Evolutionary conservation across 1,140 invertebrate genomes (phyloP).

Genomic region (Fragariocoptes setiger): DNA sequence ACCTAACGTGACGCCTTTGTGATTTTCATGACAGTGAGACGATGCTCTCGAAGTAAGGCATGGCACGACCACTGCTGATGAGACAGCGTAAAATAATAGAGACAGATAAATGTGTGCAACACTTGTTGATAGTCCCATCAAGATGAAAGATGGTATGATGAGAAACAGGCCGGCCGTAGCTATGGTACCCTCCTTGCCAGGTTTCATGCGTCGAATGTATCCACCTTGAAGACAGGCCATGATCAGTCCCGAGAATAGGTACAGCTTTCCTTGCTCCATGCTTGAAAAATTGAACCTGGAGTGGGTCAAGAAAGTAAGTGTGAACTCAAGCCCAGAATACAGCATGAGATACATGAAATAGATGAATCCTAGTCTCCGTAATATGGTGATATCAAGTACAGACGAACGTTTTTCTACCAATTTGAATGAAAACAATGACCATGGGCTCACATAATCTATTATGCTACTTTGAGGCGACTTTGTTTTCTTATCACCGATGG

Average conservation of each 20-base stretch:
- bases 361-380: conserved; percentile 40
- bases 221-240: conserved; percentile 81
- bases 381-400: conserved; percentile 24
- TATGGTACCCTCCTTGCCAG: conserved; percentile 35
- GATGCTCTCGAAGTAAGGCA: conserved; percentile 68
- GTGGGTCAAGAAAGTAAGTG: conserved; percentile 81
- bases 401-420: conserved; percentile 16
- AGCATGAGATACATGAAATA: conserved; percentile 88
- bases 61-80: conserved; percentile 70
- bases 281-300: conserved; percentile 61
- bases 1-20: conserved; percentile 69
- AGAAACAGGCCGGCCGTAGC: conserved; percentile 44
- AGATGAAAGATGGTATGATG: conserved; percentile 56
- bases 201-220: conserved; percentile 43
- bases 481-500: conserved; percentile 30
- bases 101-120: conserved; percentile 34
- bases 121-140: conserved; percentile 36
- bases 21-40: conserved; percentile 36
- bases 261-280: conserved; percentile 93
- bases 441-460: conserved; percentile 34
- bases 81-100: conserved; percentile 54
- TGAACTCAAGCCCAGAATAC: conserved; percentile 90
- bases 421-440: conserved; percentile 28
- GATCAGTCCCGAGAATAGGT: conserved; percentile 57
- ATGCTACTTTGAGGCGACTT: conserved; percentile 31